Percentiles rank a stretch among this genome's conserved stretches.
phyloP scores from a whole-genome alignment of 2,888 invertebrate genomes.

The Callimorpha dominula region DNA sequence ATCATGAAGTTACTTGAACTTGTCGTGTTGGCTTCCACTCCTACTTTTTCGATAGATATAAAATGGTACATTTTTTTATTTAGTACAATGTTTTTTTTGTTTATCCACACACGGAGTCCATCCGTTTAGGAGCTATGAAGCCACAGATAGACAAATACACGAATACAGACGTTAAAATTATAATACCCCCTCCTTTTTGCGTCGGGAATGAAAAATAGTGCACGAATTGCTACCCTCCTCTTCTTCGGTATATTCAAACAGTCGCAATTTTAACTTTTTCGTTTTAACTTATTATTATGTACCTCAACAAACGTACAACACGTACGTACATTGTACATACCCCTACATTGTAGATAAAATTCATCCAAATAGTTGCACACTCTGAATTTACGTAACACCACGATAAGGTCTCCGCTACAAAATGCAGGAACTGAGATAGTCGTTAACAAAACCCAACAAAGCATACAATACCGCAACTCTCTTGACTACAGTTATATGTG shows the following conservation, averaged over 20 bases:
- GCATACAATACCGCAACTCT: conserved; percentile 8
- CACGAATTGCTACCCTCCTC: neutral
- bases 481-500: neutral
- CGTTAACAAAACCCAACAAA: conserved; percentile 7
- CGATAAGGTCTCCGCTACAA: conserved; percentile 1
- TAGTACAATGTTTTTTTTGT: no score
- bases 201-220: no score
- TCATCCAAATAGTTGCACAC: neutral
- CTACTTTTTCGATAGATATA: no score
- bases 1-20: no score
- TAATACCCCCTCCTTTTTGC: no score
- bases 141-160: no score
- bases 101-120: no score
- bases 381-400: conserved; percentile 1
- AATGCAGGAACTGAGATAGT: conserved; percentile 17
- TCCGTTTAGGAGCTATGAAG: no score
- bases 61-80: no score
- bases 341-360: neutral
- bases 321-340: neutral
- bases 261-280: neutral
- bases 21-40: no score
- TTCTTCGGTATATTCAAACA: neutral
- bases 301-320: neutral
- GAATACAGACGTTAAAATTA: no score
- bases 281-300: no score